phyloP scores from a whole-genome alignment of 2,113 vertebrate species.

The Phylloscopus trochilus region DNA sequence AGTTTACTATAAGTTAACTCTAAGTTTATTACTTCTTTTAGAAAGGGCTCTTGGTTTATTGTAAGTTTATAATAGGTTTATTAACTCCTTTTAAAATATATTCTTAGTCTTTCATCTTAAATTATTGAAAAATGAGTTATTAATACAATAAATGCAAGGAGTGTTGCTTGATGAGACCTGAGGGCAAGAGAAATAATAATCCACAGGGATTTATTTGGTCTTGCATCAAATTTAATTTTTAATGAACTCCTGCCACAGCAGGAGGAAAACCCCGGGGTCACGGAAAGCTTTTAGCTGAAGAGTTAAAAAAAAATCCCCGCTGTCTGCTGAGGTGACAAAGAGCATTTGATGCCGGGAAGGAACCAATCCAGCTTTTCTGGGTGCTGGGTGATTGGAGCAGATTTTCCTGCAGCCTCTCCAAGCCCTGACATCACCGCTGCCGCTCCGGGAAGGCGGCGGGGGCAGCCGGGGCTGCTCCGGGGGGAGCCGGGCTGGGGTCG shows the following conservation, averaged over 20 bases:
- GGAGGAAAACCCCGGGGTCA: not conserved
- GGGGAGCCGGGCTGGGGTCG: not conserved
- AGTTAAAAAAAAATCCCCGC: not conserved
- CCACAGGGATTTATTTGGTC: not conserved
- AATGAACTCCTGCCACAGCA: accelerated
- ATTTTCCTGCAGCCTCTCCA: not conserved
- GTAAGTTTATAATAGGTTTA: not conserved
- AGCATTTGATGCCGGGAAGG: not conserved
- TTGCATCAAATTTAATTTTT: not conserved
- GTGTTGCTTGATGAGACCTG: not conserved
- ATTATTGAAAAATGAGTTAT: not conserved
- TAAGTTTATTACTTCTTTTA: not conserved
- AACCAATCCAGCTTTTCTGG: not conserved
- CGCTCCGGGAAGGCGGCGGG: not conserved
- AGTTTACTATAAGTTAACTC: not conserved
- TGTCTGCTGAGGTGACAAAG: not conserved
- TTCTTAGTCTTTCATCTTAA: not conserved
- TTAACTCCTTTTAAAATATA: not conserved
- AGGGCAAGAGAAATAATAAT: not conserved
- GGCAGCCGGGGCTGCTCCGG: not conserved
- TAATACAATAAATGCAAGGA: not conserved
- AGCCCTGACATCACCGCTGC: not conserved
- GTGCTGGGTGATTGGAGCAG: not conserved
- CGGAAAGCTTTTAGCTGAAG: accelerated
- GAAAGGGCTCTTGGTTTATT: too few species aligned